These are phyloP conservation scores for Zapornia atra DNA, from an alignment of 2,113 vertebrate species.

Conservation along the genomic window DNA sequence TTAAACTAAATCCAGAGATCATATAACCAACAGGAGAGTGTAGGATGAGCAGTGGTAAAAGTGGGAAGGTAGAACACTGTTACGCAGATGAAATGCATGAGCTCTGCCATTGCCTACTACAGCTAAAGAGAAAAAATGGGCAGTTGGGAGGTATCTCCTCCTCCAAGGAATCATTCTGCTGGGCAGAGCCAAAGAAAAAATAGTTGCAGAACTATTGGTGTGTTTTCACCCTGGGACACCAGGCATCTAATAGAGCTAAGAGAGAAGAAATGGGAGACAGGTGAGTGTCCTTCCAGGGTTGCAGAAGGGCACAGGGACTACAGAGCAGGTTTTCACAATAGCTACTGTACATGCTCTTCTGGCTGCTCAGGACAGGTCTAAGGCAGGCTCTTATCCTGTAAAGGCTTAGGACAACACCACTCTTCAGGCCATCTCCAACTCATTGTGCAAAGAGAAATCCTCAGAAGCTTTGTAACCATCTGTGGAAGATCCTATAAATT, in stretches of 20 bases:
- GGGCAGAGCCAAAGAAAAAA: neutral
- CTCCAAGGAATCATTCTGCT: neutral
- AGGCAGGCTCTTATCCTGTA: neutral
- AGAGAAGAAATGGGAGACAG: neutral
- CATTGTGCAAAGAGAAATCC: neutral
- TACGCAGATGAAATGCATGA: neutral
- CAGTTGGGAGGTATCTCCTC: neutral
- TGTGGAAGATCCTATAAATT: neutral
- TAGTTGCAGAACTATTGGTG: neutral
- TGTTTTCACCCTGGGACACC: neutral
- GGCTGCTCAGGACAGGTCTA: neutral
- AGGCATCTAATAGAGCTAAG: neutral
- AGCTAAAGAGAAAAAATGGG: neutral
- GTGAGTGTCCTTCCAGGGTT: neutral
- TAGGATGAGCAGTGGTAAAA: neutral
- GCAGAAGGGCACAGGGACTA: neutral
- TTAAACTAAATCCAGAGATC: neutral
- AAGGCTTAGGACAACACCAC: neutral
- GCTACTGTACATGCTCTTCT: rapidly evolving
- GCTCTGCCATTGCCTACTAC: neutral
- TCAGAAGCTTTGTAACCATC: neutral
- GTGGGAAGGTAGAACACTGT: neutral
- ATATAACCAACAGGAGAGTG: neutral
- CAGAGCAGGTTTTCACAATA: neutral
- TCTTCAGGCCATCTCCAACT: neutral